Evolutionary conservation across 2,797 vertebrate genomes (phyloP), one percentile per base, ranked within the genome.

Genomic region (Poecilia gillii): DNA sequence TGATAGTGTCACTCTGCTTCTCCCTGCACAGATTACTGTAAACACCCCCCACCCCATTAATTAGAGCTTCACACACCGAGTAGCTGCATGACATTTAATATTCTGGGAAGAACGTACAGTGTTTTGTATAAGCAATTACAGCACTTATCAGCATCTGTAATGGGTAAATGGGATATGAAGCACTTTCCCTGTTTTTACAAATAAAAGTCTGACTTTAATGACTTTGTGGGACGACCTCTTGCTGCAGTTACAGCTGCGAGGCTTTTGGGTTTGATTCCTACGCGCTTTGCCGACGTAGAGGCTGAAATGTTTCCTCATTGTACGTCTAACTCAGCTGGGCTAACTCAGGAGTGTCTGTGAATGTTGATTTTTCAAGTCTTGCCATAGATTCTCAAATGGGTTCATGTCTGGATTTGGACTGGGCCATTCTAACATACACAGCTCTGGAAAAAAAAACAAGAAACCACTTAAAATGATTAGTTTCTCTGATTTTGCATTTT

Each of bases 1-100:
- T 77, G 93, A 95, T 73, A 88, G 79, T 41, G 46, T 51, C 46
- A 13, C 77, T 73, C 57, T 68, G 57, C 74, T 73, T 2, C 73
- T 51, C 36, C 74, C 76, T n/a, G 28, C 36, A 41, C 33, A 13
- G 11, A 45, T 75, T 47, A 43, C 62, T 16, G 68, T 46, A 72
- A 36, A 73, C 20, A 18, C 1, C 57, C 28, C 20, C 72, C 41
- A 1, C 3, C 51, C 53, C 20, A 1, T 33, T 39, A 41, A 3
- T 28, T 31, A 36, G n/a, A 13, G 11, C 46, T 31, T 72, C 1
- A 76, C 41, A 7, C 53, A n/a, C 33, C 9, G 23, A 45, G 73
- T 11, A 39, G 73, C 16, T 55, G 7, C 73, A 55, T 41, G 7
- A 39, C 51, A 45, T 43, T n/a, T 31, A 16, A 59, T 75, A 45